A percentile compares a stretch with the other conserved stretches of the same genome.
These are phyloP conservation scores for Drymonia ruficornis DNA, from an alignment of 2,888 invertebrate species.

Conservation along the genomic window DNA sequence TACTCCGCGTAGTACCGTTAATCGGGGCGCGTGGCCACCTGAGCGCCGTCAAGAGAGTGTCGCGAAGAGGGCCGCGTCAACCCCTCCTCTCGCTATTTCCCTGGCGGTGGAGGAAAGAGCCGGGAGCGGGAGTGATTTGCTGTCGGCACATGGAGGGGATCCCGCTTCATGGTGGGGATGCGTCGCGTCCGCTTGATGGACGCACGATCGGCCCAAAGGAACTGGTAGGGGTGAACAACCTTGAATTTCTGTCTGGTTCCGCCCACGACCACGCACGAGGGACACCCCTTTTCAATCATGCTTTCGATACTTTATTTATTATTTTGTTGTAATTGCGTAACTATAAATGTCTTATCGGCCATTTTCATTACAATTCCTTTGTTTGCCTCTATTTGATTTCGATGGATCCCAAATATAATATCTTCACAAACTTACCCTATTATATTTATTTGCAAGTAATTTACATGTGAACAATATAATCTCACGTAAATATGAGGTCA, in stretches of 20 bases:
- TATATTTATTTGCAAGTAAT: neutral
- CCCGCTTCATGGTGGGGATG: slow-evolving; percentile 83
- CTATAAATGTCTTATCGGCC: slow-evolving; percentile 52
- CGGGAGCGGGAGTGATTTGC: slow-evolving; percentile 84
- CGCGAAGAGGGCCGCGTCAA: slow-evolving; percentile 67
- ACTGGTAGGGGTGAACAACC: slow-evolving; percentile 84
- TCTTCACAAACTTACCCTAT: neutral
- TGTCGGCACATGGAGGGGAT: slow-evolving; percentile 82
- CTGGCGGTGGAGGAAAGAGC: slow-evolving; percentile 80
- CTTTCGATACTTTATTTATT: slow-evolving; percentile 35
- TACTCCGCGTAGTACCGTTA: slow-evolving; percentile 76
- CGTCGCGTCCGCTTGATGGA: slow-evolving; percentile 71
- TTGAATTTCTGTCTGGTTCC: slow-evolving; percentile 64
- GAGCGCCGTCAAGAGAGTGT: slow-evolving; percentile 65
- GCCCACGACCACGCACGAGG: slow-evolving; percentile 58
- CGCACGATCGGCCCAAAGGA: slow-evolving; percentile 67
- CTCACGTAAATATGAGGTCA: slow-evolving; percentile 37
- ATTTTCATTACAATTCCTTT: slow-evolving; percentile 62
- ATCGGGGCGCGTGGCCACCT: slow-evolving; percentile 73
- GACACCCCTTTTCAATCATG: slow-evolving; percentile 45
- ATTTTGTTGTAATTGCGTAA: slow-evolving; percentile 68
- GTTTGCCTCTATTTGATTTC: slow-evolving; percentile 39
- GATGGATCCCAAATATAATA: slow-evolving; percentile 4
- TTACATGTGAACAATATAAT: slow-evolving; percentile 12
- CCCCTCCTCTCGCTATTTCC: slow-evolving; percentile 81